These are phyloP conservation scores for Sesamia inferens DNA, from an alignment of 2,888 invertebrate species.

Conservation along the genomic window DNA sequence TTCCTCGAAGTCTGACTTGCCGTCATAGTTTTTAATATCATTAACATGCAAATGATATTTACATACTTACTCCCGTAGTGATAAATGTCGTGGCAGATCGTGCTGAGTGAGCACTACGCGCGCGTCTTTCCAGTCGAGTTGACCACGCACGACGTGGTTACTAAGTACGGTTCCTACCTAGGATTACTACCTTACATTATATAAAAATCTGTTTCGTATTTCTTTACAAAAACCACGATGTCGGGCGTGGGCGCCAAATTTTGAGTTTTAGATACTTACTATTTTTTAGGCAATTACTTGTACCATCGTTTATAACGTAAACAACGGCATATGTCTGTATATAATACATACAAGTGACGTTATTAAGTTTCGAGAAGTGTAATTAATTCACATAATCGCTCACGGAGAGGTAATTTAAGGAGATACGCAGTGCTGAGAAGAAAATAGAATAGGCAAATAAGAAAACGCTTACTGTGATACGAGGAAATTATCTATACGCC, in stretches of 20 bases:
- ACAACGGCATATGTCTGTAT: not conserved
- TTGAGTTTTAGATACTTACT: rapidly evolving
- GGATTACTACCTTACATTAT: not conserved
- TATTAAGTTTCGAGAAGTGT: not conserved
- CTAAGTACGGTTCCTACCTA: not conserved
- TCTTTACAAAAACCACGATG: too few species aligned
- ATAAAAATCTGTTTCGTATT: too few species aligned
- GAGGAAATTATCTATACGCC: not conserved
- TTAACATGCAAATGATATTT: conserved; percentile 10
- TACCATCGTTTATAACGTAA: not conserved
- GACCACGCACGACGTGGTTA: not conserved
- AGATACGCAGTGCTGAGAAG: not conserved
- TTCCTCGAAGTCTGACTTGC: too few species aligned
- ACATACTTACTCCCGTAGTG: conserved; percentile 1
- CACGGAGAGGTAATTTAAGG: not conserved
- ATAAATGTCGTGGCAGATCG: conserved; percentile 7
- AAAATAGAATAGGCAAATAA: too few species aligned
- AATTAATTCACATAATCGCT: not conserved
- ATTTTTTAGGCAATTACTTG: not conserved
- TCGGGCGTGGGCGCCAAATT: not conserved
- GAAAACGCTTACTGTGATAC: too few species aligned
- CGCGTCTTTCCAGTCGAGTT: not conserved
- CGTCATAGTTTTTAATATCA: not conserved
- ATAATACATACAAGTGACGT: not conserved
- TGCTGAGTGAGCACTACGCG: not conserved